Evolutionary conservation across 2,888 invertebrate genomes (phyloP).

Genomic region (Leptinotarsa juncta): DNA sequence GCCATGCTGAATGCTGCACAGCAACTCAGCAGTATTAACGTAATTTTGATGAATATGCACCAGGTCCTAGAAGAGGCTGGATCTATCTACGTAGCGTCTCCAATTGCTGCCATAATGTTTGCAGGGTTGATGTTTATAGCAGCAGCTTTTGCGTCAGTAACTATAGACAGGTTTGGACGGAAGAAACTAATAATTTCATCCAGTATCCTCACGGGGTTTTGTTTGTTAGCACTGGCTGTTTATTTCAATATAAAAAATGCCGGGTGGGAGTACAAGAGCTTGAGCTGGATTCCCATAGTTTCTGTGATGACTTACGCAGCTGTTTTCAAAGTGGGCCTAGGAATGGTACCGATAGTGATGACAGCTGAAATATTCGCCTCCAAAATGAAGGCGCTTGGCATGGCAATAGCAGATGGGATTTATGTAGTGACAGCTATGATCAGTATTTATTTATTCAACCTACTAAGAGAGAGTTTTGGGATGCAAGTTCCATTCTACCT

Average conservation of each 20-base stretch:
- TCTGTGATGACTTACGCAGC: slow-evolving; percentile 60
- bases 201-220: slow-evolving; percentile 58
- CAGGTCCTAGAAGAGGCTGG: slow-evolving; percentile 59
- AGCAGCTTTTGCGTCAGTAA: slow-evolving; percentile 55
- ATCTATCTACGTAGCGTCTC: slow-evolving; percentile 56
- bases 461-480: slow-evolving; percentile 52
- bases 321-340: slow-evolving; percentile 60
- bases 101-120: slow-evolving; percentile 60
- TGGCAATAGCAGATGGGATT: slow-evolving; percentile 61
- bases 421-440: slow-evolving; percentile 58
- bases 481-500: slow-evolving; percentile 61
- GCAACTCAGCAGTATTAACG: slow-evolving; percentile 62
- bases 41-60: slow-evolving; percentile 64
- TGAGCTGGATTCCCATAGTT: slow-evolving; percentile 61
- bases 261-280: slow-evolving; percentile 51
- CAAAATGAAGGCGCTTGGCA: slow-evolving; percentile 62
- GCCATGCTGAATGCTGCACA: slow-evolving; percentile 61
- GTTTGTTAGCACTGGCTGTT: slow-evolving; percentile 57
- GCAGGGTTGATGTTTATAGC: slow-evolving; percentile 60
- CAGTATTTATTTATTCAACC: slow-evolving; percentile 58
- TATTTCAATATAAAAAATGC: slow-evolving; percentile 59
- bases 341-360: slow-evolving; percentile 62
- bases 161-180: slow-evolving; percentile 61
- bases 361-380: slow-evolving; percentile 63
- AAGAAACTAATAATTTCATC: slow-evolving; percentile 59